Conservation (phyloP, 2,113 vertebrate genomes). For the Grammomys surdaster region DNA sequence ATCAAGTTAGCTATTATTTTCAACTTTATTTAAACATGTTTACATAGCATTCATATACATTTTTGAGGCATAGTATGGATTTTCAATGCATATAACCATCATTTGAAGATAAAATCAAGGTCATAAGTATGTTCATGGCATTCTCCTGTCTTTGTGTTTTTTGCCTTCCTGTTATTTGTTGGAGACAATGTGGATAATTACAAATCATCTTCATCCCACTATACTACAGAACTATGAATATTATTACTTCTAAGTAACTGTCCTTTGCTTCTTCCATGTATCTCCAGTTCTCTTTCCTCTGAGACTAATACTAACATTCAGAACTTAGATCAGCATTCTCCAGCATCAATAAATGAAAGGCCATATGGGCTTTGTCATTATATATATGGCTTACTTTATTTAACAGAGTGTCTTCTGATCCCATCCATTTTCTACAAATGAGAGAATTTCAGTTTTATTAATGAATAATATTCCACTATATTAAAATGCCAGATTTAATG, state of each 20-base stretch:
- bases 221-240: background rate
- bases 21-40: background rate
- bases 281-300: background rate
- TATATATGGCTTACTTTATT: background rate
- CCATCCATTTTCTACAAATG: background rate
- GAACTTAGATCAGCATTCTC: background rate
- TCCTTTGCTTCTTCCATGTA: background rate
- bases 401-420: background rate
- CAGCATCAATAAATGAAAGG: background rate
- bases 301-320: background rate
- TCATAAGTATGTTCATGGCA: background rate
- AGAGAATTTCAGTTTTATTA: background rate
- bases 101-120: background rate
- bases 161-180: background rate
- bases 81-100: background rate
- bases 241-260: background rate
- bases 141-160: background rate
- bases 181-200: background rate
- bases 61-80: background rate
- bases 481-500: background rate
- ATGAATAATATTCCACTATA: background rate
- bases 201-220: background rate
- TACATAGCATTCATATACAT: background rate
- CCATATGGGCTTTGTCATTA: background rate
- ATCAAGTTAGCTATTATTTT: background rate